Evolutionary conservation across 35 echinoderm and acorn worm genomes (phyloP).

Genomic region (Acanthaster planci): DNA sequence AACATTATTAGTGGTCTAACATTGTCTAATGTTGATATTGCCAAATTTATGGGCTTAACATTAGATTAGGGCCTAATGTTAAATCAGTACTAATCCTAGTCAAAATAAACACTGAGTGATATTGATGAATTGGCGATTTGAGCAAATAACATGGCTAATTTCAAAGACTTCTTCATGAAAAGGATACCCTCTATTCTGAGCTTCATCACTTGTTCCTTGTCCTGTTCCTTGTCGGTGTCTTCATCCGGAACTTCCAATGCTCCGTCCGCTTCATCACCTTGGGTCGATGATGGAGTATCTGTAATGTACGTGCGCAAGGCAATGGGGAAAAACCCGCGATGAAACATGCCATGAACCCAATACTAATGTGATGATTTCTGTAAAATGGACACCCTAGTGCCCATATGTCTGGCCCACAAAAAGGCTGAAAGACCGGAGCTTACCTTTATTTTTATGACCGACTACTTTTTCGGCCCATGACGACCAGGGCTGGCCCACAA

Average conservation of each 20-base stretch:
- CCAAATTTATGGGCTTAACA: no score
- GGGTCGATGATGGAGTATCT: slow-evolving; percentile 14
- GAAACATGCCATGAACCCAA: slow-evolving; percentile 51
- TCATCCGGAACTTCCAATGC: slow-evolving; percentile 40
- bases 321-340: slow-evolving; percentile 56
- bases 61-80: no score
- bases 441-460: slow-evolving; percentile 46
- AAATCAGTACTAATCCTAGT: no score
- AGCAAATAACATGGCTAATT: no score
- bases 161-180: slow-evolving; percentile 30
- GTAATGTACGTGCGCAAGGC: slow-evolving; percentile 33
- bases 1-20: no score
- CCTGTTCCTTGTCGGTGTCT: slow-evolving; percentile 54
- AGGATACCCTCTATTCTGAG: slow-evolving; percentile 95
- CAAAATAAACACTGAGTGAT: no score
- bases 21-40: no score
- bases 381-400: neutral
- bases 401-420: neutral
- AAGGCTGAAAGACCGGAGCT: slow-evolving; percentile 36
- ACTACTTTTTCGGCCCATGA: slow-evolving; percentile 71
- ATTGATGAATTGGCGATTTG: no score
- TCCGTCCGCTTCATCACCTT: slow-evolving; percentile 37
- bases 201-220: slow-evolving; percentile 74
- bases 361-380: slow-evolving; percentile 39
- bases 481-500: slow-evolving; percentile 93